phyloP scores from a whole-genome alignment of 2,113 vertebrate species.

The Melanotaenia duboulayi region DNA sequence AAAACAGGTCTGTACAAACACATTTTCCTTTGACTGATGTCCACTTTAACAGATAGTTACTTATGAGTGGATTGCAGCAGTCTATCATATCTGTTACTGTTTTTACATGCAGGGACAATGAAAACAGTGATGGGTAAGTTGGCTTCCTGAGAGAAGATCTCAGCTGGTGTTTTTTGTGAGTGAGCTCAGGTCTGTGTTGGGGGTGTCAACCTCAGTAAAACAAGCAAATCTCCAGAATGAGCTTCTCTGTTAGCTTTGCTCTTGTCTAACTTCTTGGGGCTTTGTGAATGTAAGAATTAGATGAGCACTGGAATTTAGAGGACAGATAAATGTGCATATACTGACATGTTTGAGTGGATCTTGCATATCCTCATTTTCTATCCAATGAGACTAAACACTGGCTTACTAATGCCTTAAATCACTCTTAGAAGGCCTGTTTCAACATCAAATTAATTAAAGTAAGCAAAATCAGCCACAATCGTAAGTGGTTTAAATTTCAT shows the following conservation, averaged over 20 bases:
- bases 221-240: conserved; percentile 26
- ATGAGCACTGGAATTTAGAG: neutral
- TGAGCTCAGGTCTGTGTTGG: conserved; percentile 54
- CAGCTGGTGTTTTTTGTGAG: conserved; percentile 45
- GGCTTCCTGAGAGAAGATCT: conserved; percentile 29
- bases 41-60: conserved; percentile 20
- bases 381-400: neutral
- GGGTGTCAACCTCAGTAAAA: conserved; percentile 35
- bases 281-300: conserved; percentile 23
- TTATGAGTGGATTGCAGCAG: conserved; percentile 18
- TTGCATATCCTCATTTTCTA: neutral
- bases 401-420: neutral
- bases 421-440: neutral
- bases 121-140: conserved; percentile 11
- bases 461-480: neutral
- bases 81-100: conserved; percentile 30
- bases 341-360: neutral
- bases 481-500: conserved; percentile 1
- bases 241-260: conserved; percentile 10
- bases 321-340: neutral
- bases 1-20: conserved; percentile 64
- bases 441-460: conserved; percentile 6
- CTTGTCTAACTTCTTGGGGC: conserved; percentile 21
- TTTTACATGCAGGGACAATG: conserved; percentile 33
- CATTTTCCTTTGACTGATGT: conserved; percentile 14